Conservation (phyloP, 2,113 vertebrate species). For the Megatriorchis doriae region DNA sequence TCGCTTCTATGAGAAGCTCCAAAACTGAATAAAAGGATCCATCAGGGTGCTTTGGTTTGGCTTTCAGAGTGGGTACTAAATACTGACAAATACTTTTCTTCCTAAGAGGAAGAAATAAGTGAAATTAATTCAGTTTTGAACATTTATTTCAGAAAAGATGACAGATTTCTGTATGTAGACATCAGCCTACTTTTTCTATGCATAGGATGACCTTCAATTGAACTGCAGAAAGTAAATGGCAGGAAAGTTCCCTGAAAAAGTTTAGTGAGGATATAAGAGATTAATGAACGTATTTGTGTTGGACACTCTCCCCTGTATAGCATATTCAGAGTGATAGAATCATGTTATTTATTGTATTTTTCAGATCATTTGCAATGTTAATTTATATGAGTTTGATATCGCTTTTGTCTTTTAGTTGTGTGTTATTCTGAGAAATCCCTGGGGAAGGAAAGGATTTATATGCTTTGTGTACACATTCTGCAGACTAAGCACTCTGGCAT, state of each 20-base stretch:
- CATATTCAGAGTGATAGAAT: conserved; percentile 84
- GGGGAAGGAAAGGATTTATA: conserved; percentile 90
- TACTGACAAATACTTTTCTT: not conserved
- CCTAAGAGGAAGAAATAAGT: conserved; percentile 11
- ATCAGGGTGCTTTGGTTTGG: not conserved
- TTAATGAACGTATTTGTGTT: conserved; percentile 89
- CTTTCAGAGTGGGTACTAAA: not conserved
- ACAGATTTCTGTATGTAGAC: conserved; percentile 40
- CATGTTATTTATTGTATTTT: conserved; percentile 91
- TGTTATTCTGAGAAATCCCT: conserved; percentile 89
- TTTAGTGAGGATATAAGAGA: conserved; percentile 81
- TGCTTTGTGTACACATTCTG: conserved; percentile 89
- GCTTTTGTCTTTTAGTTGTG: conserved; percentile 89
- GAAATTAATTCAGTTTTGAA: conserved; percentile 59
- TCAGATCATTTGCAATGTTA: conserved; percentile 96
- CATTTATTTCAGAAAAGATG: conserved; percentile 49
- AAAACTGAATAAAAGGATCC: not conserved
- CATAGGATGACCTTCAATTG: conserved; percentile 84
- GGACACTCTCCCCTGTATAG: conserved; percentile 78
- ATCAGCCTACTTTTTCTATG: conserved; percentile 67
- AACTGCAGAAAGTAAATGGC: conserved; percentile 84
- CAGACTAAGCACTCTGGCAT: conserved; percentile 90
- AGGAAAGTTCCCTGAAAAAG: conserved; percentile 90
- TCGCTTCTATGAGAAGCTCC: not conserved
- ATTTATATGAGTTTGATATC: conserved; percentile 94